Percentiles rank a stretch among this genome's conserved stretches.
Conservation (phyloP, 2,888 invertebrate genomes). For the Sinopyrophorus schimmeli region DNA sequence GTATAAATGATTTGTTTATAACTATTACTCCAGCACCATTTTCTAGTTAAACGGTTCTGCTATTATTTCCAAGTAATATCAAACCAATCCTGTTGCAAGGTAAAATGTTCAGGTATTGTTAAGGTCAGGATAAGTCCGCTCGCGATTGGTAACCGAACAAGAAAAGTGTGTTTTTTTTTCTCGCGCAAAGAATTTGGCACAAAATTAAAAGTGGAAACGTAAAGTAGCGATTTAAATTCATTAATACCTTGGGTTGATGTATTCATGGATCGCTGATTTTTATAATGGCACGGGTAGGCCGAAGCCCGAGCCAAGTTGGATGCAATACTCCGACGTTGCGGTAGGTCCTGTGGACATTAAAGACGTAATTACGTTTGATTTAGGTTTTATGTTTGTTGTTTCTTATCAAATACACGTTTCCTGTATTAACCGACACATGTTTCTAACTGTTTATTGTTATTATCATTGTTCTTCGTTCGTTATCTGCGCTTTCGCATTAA, state of each 20-base stretch:
- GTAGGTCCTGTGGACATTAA: conserved; percentile 14
- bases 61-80: too few species aligned
- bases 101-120: too few species aligned
- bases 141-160: too few species aligned
- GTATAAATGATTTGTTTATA: too few species aligned
- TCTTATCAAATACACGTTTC: conserved; percentile 12
- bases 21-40: too few species aligned
- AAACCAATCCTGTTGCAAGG: too few species aligned
- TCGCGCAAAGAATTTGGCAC: too few species aligned
- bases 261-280: conserved; percentile 24
- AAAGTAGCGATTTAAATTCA: conserved; percentile 14
- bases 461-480: not conserved
- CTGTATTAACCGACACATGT: conserved; percentile 7
- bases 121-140: too few species aligned
- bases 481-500: too few species aligned
- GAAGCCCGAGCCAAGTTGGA: too few species aligned
- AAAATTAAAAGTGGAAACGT: not conserved
- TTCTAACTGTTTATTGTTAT: not conserved
- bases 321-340: conserved; percentile 16
- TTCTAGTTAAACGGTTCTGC: too few species aligned
- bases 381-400: not conserved
- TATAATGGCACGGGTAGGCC: conserved; percentile 20
- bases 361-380: not conserved
- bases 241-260: conserved; percentile 14
- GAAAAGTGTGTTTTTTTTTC: too few species aligned